Evolutionary conservation across 1,140 invertebrate genomes (phyloP), one percentile per base, ranked within the genome.

Genomic region (Chrysoperla carnea): DNA sequence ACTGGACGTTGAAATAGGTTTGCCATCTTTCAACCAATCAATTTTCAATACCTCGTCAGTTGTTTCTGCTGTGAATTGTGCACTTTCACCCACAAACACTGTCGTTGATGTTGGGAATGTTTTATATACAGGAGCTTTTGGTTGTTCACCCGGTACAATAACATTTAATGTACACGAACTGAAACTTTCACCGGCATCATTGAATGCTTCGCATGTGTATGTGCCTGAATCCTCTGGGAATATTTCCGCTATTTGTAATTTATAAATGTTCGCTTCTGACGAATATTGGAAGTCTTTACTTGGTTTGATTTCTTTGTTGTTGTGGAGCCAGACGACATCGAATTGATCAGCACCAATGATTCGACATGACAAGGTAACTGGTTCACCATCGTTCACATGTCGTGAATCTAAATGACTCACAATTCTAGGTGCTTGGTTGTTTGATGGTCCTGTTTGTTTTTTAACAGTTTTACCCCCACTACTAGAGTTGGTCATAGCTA

Each of bases 181-280:
- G 68, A 89, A 92, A 41, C 86, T 85, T 66, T 95, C 89, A 45
- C 90, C 91, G 41, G 75, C 79, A 61, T 93, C 86, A 65, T 94
- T 94, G 67, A 94, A 94, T 36, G 89, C 89, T 65, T 96, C 90
- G 62, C 91, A 95, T 4, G 89, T 93, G 65, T 95, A 96, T 23
- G 84, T 85, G 37, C 92, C 92, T 56, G 76, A 69, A 63, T 92
- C 87, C 66, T 94, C 89, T 6, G 89, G 89, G 75, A 91, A 93
- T 54, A 95, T 89, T 60, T 96, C 90, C 12, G 86, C 79, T 47
- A 96, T 94, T 47, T 81, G 73, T 45, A 96, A 62, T 55, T 87
- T 88, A 63, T 92, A 86, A 44, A 83, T 83, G 59, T 93, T 89
- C 1, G 87, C 90, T 57, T 87, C 81, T 53, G 76, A 87, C 14